These are phyloP conservation scores for Leucopsar rothschildi DNA, from an alignment of 2,113 vertebrate species.

Conservation along the genomic window DNA sequence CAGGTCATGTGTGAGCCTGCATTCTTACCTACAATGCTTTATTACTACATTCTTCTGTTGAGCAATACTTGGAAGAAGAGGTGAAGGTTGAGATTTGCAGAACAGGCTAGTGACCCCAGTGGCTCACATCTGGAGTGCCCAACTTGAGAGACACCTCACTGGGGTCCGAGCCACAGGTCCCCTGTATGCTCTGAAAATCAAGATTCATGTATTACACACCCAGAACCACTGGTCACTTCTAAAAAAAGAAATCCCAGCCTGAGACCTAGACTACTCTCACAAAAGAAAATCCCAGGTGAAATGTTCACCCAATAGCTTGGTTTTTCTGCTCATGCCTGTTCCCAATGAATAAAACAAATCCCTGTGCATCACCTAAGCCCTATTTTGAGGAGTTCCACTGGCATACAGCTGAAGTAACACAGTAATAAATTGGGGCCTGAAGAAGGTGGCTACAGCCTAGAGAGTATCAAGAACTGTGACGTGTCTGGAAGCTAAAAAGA, in stretches of 20 bases:
- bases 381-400: constrained; percentile 58
- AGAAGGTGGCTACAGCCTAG: constrained; percentile 54
- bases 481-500: constrained; percentile 57
- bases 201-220: background rate
- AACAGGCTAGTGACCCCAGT: constrained; percentile 43
- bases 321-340: constrained; percentile 61
- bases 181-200: constrained; percentile 1
- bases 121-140: constrained; percentile 21
- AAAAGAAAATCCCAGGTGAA: constrained; percentile 39
- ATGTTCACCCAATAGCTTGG: constrained; percentile 9
- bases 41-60: constrained; percentile 61
- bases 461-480: constrained; percentile 56
- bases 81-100: constrained; percentile 33
- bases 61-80: constrained; percentile 64
- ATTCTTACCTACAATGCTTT: constrained; percentile 62
- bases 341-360: constrained; percentile 39
- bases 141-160: constrained; percentile 3
- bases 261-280: constrained; percentile 41
- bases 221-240: constrained; percentile 44
- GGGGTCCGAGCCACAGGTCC: constrained; percentile 12
- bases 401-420: constrained; percentile 65
- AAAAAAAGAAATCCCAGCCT: constrained; percentile 1
- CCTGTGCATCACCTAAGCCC: constrained; percentile 53
- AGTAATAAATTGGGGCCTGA: constrained; percentile 39
- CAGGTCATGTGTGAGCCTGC: constrained; percentile 57